Evolutionary conservation across 2,888 invertebrate species (phyloP).

Genomic region (Augiades crinisus): DNA sequence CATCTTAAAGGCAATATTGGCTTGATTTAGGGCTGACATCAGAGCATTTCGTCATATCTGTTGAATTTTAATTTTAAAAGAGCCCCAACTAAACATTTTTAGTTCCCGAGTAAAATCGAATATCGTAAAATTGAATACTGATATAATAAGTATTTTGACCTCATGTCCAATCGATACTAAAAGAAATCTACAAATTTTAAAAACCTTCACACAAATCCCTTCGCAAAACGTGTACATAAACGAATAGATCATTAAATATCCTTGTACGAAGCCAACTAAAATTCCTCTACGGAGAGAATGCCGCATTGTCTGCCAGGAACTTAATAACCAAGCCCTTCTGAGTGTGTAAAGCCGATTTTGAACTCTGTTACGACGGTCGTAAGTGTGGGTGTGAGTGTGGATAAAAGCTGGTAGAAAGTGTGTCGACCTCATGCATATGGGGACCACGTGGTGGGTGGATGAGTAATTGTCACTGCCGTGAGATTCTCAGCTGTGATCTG

Average conservation of each 20-base stretch:
- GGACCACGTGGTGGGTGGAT: conserved; percentile 42
- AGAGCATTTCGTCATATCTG: too few relatives aligned
- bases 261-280: conserved; percentile 20
- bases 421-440: conserved; percentile 54
- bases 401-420: conserved; percentile 39
- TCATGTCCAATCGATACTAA: too few relatives aligned
- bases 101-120: too few relatives aligned
- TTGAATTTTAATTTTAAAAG: too few relatives aligned
- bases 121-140: too few relatives aligned
- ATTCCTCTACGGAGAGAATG: conserved; percentile 39
- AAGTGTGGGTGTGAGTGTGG: conserved; percentile 20
- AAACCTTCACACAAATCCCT: not conserved
- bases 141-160: too few relatives aligned
- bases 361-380: not conserved
- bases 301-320: conserved; percentile 29
- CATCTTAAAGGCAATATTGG: too few relatives aligned
- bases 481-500: conserved; percentile 21
- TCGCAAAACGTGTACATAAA: not conserved
- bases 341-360: not conserved
- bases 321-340: not conserved
- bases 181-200: not conserved
- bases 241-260: conserved; percentile 8
- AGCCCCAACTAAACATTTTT: too few relatives aligned
- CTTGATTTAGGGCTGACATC: too few relatives aligned
- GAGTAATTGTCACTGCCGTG: conserved; percentile 25